These are phyloP conservation scores for Sthenelais limicola DNA, from an alignment of 2,888 invertebrate species.

Conservation along the genomic window DNA sequence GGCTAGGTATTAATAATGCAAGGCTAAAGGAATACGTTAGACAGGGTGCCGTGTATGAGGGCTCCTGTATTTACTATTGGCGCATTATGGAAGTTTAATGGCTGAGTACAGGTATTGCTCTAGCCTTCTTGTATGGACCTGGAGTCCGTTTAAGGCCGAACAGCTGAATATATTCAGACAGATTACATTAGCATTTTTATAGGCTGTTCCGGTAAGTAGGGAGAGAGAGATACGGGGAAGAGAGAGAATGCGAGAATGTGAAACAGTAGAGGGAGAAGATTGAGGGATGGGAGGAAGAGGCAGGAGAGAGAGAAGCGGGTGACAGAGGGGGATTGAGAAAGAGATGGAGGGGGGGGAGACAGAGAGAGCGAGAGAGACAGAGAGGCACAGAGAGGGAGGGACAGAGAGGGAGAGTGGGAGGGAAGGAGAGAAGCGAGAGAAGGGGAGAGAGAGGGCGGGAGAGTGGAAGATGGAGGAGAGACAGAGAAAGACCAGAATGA, in stretches of 20 bases:
- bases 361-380: neutral
- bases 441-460: conserved; percentile 13
- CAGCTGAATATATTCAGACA: no score
- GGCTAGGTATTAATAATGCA: no score
- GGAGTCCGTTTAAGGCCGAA: no score
- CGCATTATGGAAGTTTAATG: no score
- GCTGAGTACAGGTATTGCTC: no score
- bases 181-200: no score
- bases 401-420: neutral
- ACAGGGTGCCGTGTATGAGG: no score
- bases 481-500: no score
- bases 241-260: neutral
- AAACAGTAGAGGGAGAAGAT: neutral
- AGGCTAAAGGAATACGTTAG: no score
- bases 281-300: conserved; percentile 4
- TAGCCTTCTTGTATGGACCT: no score
- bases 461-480: neutral
- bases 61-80: no score
- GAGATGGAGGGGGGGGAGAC: neutral
- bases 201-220: no score
- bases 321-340: neutral
- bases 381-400: neutral
- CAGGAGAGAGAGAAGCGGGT: neutral
- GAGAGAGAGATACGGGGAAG: conserved; percentile 1
- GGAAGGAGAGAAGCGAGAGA: conserved; percentile 1